Evolutionary conservation across 2,888 invertebrate genomes (phyloP).

Genomic region (Dichetophora obliterata): DNA sequence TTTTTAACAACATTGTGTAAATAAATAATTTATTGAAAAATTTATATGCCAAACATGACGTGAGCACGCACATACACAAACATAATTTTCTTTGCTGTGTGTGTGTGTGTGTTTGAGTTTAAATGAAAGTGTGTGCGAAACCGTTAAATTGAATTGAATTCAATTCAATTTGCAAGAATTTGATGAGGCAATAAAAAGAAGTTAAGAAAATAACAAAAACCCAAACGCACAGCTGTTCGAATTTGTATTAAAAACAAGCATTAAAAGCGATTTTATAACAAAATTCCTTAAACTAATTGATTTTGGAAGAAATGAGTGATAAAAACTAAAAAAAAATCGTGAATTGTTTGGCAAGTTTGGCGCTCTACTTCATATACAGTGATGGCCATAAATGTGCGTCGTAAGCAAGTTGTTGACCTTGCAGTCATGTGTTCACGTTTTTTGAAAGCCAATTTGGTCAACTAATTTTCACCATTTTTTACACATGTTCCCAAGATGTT

Average conservation of each 20-base stretch:
- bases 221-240: not conserved
- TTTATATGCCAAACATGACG: conserved; percentile 43
- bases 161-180: conserved; percentile 3
- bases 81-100: not conserved
- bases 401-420: not conserved
- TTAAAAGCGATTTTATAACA: conserved; percentile 7
- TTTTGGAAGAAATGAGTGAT: not conserved
- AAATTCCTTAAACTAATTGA: not conserved
- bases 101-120: conserved; percentile 9
- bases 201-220: not conserved
- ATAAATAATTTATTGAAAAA: conserved; percentile 29
- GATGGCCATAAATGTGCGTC: not conserved
- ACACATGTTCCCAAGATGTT: not conserved
- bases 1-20: not conserved
- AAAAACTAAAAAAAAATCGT: not conserved
- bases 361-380: not conserved
- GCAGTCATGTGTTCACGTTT: not conserved
- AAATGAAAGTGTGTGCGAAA: conserved; percentile 26
- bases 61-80: conserved; percentile 18
- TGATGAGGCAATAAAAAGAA: not conserved
- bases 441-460: not conserved
- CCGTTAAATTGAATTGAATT: conserved; percentile 43
- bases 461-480: not conserved
- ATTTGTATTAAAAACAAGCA: not conserved
- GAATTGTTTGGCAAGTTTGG: not conserved